Base-by-base conservation (phyloP, 2,797 vertebrate species). In the Limnodromus scolopaceus region DNA sequence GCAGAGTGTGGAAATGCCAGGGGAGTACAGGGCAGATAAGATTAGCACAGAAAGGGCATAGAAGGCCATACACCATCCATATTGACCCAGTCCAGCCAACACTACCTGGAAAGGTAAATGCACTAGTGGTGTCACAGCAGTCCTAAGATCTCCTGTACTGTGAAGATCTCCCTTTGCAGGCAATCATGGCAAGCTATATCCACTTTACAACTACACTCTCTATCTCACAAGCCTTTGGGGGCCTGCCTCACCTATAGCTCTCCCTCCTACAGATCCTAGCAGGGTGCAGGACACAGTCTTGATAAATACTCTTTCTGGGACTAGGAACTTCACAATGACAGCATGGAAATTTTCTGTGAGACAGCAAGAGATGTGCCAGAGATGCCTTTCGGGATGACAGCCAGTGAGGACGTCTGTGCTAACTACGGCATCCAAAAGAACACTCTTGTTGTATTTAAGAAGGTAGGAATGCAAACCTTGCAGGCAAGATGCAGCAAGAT, bases 341-440 rank as follows among this genome's bases (percentile, higher is more conserved):
- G 91, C 2, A 93, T 98, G 69, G 97, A 98, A 76, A 61, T 98
- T 78, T 99, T 99, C 96, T 98, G 98, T 27, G 97, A 98, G 1
- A 93, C 96, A 1, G 98, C 99, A 6, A 97, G 98, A 72, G 98
- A 99, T 8, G 98, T 99, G 63, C 99, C 99, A 25, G 99, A 99
- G 66, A 64, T 99, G 41, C 96, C 95, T 8, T 99, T 99, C 51
- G 98, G 97, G 80, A 93, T 98, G 84, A 98, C 98, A 51, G 87
- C 94, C 83, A 98, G 97, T 2, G 51, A 97, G 58, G 97, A 98
- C 0, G 32, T 98, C 60, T 92, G 97, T 39, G 94, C 77, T 24
- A 97, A 94, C 89, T 99, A 98, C 2, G 84, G 98, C 4, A 97
- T 98, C 77, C 95, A 96, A 28, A 93, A 97, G 34, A 98, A 99